Percentiles rank a stretch among this genome's conserved stretches.
These are phyloP conservation scores for Lasiurus cinereus DNA, from an alignment of 2,113 vertebrate genomes.

Conservation along the genomic window DNA sequence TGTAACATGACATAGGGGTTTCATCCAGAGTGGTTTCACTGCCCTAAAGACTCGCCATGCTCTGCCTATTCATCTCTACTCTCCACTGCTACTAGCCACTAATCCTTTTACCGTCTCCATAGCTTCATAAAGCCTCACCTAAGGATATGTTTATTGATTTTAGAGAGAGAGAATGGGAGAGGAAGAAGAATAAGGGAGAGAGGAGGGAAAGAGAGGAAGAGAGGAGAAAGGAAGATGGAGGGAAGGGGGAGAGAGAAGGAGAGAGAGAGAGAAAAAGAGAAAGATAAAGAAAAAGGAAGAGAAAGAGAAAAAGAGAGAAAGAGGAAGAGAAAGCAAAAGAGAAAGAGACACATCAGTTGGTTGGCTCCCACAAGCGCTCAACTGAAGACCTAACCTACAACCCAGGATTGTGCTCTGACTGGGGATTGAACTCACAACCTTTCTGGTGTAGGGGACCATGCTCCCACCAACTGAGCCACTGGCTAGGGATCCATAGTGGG, in stretches of 20 bases:
- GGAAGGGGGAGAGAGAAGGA: no score
- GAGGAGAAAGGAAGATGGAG: no score
- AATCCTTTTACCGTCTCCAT: not conserved
- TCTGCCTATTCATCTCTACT: not conserved
- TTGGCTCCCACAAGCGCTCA: not conserved
- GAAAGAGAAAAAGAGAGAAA: not conserved
- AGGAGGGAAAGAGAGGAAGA: no score
- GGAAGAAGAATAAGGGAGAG: no score
- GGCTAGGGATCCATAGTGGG: not conserved
- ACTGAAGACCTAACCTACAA: not conserved
- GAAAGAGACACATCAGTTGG: not conserved
- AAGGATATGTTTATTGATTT: not conserved
- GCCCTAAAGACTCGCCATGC: not conserved
- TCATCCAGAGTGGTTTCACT: not conserved
- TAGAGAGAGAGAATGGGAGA: not conserved
- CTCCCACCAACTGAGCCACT: not conserved
- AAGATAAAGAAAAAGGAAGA: not conserved
- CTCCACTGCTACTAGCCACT: not conserved
- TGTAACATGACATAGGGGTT: not conserved
- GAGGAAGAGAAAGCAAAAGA: no score
- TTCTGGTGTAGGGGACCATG: not conserved
- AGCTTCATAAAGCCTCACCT: not conserved
- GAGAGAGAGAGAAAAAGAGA: no score
- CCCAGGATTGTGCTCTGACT: no score
- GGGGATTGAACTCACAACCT: not conserved